A percentile compares a stretch with the other conserved stretches of the same genome.
phyloP scores from a whole-genome alignment of 2,888 invertebrate species.

The Strigamia crassipes region DNA sequence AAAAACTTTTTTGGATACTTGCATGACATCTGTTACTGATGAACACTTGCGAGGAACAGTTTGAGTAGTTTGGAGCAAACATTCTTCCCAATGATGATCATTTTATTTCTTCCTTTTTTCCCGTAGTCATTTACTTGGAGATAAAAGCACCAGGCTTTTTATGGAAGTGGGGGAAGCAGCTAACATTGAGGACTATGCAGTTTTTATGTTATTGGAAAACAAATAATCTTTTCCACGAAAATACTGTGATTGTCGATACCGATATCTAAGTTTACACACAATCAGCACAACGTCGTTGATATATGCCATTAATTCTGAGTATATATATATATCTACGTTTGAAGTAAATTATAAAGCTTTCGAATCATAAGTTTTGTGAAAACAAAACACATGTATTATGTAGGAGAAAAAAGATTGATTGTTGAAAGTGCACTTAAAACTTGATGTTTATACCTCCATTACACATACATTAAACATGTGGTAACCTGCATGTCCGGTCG shows the following conservation, averaged over 20 bases:
- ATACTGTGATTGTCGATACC: not conserved
- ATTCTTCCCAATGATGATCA: not conserved
- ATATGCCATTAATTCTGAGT: no score
- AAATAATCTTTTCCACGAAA: not conserved
- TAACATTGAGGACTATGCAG: not conserved
- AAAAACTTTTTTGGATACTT: not conserved
- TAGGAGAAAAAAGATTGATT: not conserved
- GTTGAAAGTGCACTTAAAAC: not conserved
- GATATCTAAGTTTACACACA: no score
- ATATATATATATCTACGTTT: no score
- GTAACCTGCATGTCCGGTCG: not conserved
- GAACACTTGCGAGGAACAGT: not conserved
- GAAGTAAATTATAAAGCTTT: no score
- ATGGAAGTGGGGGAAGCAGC: not conserved
- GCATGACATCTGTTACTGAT: not conserved
- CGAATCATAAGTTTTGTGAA: not conserved
- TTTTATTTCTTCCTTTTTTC: constrained; percentile 1
- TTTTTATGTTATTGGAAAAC: constrained; percentile 13
- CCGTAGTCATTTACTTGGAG: constrained; percentile 6
- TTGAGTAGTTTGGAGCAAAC: constrained; percentile 10
- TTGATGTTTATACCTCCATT: not conserved
- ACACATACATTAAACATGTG: constrained; percentile 22
- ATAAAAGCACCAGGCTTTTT: constrained; percentile 18
- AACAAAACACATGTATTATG: not conserved
- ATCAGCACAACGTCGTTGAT: no score